Evolutionary conservation across 2,888 invertebrate genomes (phyloP), one percentile per base, ranked within the genome.

Genomic region (Hartigia nigra): DNA sequence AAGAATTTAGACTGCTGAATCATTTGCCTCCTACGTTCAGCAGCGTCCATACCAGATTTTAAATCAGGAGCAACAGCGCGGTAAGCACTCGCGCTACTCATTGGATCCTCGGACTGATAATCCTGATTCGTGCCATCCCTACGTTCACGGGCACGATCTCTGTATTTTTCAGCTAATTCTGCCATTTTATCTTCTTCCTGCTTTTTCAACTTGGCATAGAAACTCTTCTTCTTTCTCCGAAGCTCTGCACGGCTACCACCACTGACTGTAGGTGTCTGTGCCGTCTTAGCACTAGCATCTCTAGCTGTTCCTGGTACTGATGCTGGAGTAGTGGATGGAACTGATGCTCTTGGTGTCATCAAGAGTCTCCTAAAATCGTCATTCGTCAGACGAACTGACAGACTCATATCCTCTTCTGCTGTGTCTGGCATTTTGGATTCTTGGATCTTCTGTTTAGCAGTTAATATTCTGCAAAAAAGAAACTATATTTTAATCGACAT

Each of bases 1-100:
- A 99, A 97, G 92, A 98, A 99, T 92, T 99, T 99, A 0, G 99
- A 99, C 92, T 99, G 99, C 90, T 96, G 96, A 90, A 99, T 99
- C 93, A 98, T 95, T 89, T 99, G 98, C 76, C 98, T 94, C 77
- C 99, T 93, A 72, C 98, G 94, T 92, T 99, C 99, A 11, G 99
- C 98, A 0, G 98, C 98, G 93, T 98, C 98, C 91, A 97, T 95
- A 82, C 98, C 96, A 0, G 98, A 98, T 90, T 98, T 98, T 23
- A 97, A 92, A 93, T 99, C 99, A 0, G 99, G 99, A 4, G 99
- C 99, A 0, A 99, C 99, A 12, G 99, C 99, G 87, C 98, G 92
- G 88, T 97, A 97, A 55, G 96, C 97, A 88, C 96, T 96, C 9
- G 97, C 96, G 32, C 96, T 97, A 74, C 96, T 95, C 82, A 97